Evolutionary conservation across 2,113 vertebrate genomes (phyloP).

Genomic region (Melozone crissalis): DNA sequence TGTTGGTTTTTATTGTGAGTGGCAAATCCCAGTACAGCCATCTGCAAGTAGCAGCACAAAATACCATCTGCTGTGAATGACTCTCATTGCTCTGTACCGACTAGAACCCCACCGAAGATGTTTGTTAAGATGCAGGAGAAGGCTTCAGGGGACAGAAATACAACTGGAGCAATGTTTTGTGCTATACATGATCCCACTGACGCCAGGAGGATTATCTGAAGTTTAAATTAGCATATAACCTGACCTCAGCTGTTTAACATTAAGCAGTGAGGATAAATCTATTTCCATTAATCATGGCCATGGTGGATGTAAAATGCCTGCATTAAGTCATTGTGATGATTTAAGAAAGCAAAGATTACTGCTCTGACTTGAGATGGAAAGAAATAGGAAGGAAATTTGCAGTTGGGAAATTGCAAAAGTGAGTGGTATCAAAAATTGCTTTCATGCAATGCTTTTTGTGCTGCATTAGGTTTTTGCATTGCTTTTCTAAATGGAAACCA

Average conservation of each 20-base stretch:
- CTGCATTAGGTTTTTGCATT: background rate
- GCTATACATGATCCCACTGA: background rate
- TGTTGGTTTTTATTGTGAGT: background rate
- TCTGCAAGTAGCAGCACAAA: background rate
- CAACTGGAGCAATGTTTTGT: background rate
- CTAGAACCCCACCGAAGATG: background rate
- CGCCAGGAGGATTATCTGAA: background rate
- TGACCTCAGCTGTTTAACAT: constrained; percentile 9
- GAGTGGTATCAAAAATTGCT: background rate
- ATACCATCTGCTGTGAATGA: background rate
- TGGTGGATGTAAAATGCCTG: background rate
- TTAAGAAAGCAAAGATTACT: background rate
- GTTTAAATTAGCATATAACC: constrained; percentile 16
- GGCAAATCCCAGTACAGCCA: background rate
- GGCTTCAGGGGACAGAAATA: background rate
- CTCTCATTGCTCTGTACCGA: background rate
- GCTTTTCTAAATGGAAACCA: background rate
- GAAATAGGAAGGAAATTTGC: background rate
- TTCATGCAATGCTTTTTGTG: background rate
- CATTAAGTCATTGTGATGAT: background rate
- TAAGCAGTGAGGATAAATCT: background rate
- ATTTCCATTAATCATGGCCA: background rate
- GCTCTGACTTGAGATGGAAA: background rate
- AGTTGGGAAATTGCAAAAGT: background rate
- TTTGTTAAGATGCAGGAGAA: background rate